Conservation (phyloP, 2,888 invertebrate species). For the Andrena praecox region DNA sequence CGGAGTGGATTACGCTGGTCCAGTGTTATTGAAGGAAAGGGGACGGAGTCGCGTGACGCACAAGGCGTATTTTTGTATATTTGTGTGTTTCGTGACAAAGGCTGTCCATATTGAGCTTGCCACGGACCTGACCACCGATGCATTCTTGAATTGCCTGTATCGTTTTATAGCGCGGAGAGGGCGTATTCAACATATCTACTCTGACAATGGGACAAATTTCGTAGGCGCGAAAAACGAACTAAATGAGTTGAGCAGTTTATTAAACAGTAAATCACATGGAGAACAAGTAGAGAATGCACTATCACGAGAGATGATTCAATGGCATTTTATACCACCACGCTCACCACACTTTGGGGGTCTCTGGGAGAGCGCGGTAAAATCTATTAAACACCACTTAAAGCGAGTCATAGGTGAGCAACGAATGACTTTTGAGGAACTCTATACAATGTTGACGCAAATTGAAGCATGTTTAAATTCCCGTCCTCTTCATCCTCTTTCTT, state of each 20-base stretch:
- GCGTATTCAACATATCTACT: no score
- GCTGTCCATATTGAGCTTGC: no score
- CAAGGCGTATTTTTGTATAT: neutral
- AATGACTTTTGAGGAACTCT: neutral
- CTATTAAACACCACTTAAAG: constrained; percentile 13
- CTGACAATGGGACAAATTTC: neutral
- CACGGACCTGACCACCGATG: no score
- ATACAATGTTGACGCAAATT: neutral
- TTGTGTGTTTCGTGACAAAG: constrained; percentile 15
- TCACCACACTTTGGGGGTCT: constrained; percentile 33
- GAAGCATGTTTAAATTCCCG: constrained; percentile 21
- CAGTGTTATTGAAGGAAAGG: neutral
- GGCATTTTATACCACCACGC: constrained; percentile 47
- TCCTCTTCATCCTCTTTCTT: neutral
- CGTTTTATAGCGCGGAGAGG: no score
- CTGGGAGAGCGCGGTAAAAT: constrained; percentile 28
- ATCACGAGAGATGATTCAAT: constrained; percentile 15
- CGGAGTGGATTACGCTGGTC: constrained; percentile 1
- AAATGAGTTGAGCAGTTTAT: neutral
- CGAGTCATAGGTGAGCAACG: neutral
- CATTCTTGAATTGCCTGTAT: no score
- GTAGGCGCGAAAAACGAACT: neutral
- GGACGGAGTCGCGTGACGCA: neutral
- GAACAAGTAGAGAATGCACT: neutral
- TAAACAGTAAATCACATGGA: neutral